Evolutionary conservation across 2,113 vertebrate genomes (phyloP), one percentile per base, ranked within the genome.

Genomic region (Colinus virginianus): DNA sequence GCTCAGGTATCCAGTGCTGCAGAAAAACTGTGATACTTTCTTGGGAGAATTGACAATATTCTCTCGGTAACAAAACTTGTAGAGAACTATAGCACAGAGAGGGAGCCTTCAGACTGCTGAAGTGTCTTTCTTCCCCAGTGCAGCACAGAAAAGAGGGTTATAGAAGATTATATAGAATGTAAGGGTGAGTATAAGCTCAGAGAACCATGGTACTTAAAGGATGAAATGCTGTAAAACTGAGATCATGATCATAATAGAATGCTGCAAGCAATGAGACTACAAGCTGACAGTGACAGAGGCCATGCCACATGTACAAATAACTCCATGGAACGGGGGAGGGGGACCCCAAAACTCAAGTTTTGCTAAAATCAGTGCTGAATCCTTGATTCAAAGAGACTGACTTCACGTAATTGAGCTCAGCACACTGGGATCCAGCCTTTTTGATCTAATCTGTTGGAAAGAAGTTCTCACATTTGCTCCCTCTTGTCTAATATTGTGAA

Each of bases 291-390:
- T 38, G 43, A 2, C 26, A 26, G 49, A 62, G 69, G 28, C 26
- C 61, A 15, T 11, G n/a, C 48, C 23, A 51, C 23, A 25, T 25
- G 43, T 6, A 46, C 11, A 53, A 16, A 63, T 20, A 58, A 3
- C 21, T 22, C 13, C 42, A 71, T 28, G 14, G 40, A 67, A 8
- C 3, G 18, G 7, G 66, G 59, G 13, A 15, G 11, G 55, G 5
- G 6, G 42, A 20, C 6, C 36, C 19, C 51, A 14, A 17, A 32
- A 40, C 51, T 0, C 0, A 75, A 38, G 4, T 22, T 36, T n/a
- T 56, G 13, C 34, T 34, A 22, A 61, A 67, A 25, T 56, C 51
- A 32, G 0, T 30, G 17, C 26, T 84, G 62, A 90, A 13, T 23
- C 25, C n/a, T 10, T 17, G 18, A 70, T 67, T 88, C 32, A 30